phyloP scores from a whole-genome alignment of 1,140 invertebrate genomes.

The Globodera ellingtonae region DNA sequence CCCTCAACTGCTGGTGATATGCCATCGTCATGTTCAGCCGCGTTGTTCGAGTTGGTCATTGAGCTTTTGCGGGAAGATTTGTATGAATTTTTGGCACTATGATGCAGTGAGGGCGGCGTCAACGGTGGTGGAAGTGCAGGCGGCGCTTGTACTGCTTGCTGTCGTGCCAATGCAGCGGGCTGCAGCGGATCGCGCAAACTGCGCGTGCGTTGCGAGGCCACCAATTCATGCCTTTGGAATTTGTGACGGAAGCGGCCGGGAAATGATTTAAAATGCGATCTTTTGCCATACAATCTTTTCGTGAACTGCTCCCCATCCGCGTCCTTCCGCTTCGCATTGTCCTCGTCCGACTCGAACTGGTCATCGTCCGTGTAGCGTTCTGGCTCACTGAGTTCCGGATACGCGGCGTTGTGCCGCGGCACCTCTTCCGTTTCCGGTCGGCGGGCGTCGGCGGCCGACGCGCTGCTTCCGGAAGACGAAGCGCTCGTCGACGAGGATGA shows the following conservation, averaged over 20 bases:
- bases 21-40: no score
- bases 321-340: background rate
- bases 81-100: no score
- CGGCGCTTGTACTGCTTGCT: no score
- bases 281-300: background rate
- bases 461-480: background rate
- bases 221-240: background rate
- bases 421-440: background rate
- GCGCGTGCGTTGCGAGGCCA: background rate
- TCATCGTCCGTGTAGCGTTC: background rate
- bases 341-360: background rate
- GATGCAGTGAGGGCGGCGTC: no score
- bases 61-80: no score
- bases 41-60: no score
- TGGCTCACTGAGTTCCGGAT: background rate
- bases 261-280: no score
- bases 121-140: no score
- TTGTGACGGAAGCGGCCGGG: background rate
- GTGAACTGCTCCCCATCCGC: background rate
- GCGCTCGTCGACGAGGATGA: background rate
- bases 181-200: background rate
- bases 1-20: no score
- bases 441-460: no score
- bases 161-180: no score
- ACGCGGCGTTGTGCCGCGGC: background rate